Evolutionary conservation across 2,113 vertebrate genomes (phyloP), one percentile per base, ranked within the genome.

Genomic region (Cariama cristata): DNA sequence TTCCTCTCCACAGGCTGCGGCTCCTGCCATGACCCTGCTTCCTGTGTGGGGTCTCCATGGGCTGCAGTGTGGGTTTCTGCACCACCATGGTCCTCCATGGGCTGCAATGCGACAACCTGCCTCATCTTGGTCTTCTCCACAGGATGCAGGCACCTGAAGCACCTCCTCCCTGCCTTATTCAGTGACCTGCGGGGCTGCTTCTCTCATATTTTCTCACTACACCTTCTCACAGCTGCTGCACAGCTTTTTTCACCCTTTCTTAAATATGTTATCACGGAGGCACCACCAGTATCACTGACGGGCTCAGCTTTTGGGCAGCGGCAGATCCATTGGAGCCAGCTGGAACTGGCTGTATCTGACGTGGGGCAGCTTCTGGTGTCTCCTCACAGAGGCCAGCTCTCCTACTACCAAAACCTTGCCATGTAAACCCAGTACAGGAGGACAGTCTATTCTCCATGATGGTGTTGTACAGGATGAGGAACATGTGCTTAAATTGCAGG

Each of bases 51-150:
- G 7, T 56, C 16, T 49, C 18, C 19, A 24, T 32, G 21, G 21
- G 38, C 55, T 74, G 17, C 60, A 80, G 45, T 10, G 11, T 27
- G 11, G 28, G 28, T 40, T 35, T 68, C 53, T 49, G 47, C 12
- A 30, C 33, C n/a, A n/a, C 14, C 0, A 0, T 42, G 20, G 8
- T 67, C 28, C 27, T 67, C 10, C 14, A 9, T 12, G 11, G 26
- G n/a, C 60, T 80, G 26, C 38, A 75, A 40, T 22, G 15, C 24
- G 23, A 47, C 79, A 68, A 11, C 12, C 4, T 53, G 27, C 2
- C 5, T 59, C 38, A 45, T 22, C 9, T 24, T 30, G 27, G 16
- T n/a, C 53, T 87, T 66, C n/a, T 42, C 42, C 33, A 59, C 3
- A 6, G 28, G 30, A 30, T 68, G 7, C 50, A 76, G 18, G 32